Percentiles rank a stretch among this genome's conserved stretches.
phyloP scores from a whole-genome alignment of 2,797 vertebrate genomes.

The Melanotaenia maccullochi region DNA sequence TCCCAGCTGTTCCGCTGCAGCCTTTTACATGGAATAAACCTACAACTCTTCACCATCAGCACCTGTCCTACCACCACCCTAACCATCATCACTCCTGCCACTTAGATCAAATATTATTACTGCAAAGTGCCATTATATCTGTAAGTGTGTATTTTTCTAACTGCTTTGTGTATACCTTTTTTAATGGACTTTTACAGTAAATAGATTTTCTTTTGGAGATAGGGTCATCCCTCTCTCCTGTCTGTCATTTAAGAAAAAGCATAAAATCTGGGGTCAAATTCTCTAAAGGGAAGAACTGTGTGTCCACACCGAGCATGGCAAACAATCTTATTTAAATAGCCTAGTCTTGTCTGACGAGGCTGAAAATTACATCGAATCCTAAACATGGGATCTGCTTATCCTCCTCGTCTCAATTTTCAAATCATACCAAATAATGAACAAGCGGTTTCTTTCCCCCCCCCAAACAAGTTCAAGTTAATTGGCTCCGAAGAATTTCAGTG shows the following conservation, averaged over 20 bases:
- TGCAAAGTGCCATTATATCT: constrained; percentile 77
- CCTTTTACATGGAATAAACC: constrained; percentile 58
- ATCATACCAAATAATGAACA: constrained; percentile 33
- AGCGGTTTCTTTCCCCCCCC: constrained; percentile 22
- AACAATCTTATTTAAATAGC: constrained; percentile 17
- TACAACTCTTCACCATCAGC: constrained; percentile 50
- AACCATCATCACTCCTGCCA: constrained; percentile 34
- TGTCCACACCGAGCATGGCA: constrained; percentile 31
- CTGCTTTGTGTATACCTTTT: constrained; percentile 77
- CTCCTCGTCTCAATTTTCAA: constrained; percentile 28
- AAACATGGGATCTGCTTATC: constrained; percentile 37
- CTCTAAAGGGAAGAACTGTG: constrained; percentile 1
- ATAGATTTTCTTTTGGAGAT: constrained; percentile 77
- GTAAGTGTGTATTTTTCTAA: constrained; percentile 76
- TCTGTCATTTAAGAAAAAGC: constrained; percentile 60
- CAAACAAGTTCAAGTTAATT: constrained; percentile 53
- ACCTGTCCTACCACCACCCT: constrained; percentile 26
- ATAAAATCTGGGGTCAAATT: constrained; percentile 9
- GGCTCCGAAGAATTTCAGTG: constrained; percentile 49
- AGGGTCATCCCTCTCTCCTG: constrained; percentile 53
- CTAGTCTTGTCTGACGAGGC: constrained; percentile 29
- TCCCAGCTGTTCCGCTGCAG: constrained; percentile 59
- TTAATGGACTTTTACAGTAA: constrained; percentile 67
- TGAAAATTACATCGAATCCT: constrained; percentile 27
- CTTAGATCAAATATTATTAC: constrained; percentile 53